These are phyloP conservation scores for Laupala kohalensis DNA, from an alignment of 1,140 invertebrate species.

Conservation along the genomic window DNA sequence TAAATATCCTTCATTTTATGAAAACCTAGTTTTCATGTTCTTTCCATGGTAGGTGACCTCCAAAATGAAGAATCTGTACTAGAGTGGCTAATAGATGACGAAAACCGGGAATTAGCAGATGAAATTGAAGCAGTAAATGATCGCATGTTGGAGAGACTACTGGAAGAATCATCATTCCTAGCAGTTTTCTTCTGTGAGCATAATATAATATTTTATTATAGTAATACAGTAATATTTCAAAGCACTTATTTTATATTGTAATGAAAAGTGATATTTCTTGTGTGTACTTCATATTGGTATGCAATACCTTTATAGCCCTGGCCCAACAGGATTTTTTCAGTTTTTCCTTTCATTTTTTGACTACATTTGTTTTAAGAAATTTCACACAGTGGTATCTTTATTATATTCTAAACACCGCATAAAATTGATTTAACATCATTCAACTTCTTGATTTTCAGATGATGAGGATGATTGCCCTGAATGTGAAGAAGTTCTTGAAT, in stretches of 20 bases:
- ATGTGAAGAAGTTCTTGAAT: conserved; percentile 75
- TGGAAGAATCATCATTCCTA: conserved; percentile 76
- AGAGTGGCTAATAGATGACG: conserved; percentile 88
- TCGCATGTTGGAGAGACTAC: conserved; percentile 74
- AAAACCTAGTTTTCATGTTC: too few relatives aligned
- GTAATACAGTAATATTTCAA: too few relatives aligned
- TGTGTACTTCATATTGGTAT: too few relatives aligned
- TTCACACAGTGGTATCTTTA: too few relatives aligned
- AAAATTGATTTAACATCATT: too few relatives aligned
- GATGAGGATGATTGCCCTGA: conserved; percentile 84
- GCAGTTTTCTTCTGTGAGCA: conserved; percentile 87
- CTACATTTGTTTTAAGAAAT: too few relatives aligned
- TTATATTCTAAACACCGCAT: too few relatives aligned
- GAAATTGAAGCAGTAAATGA: conserved; percentile 89
- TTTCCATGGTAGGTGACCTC: conserved; percentile 50
- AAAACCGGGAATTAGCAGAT: conserved; percentile 83
- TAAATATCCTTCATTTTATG: too few relatives aligned
- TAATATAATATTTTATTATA: too few relatives aligned
- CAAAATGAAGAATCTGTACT: conserved; percentile 82
- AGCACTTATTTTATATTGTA: neutral
- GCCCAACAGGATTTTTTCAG: too few relatives aligned
- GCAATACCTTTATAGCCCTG: too few relatives aligned
- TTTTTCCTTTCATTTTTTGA: too few relatives aligned
- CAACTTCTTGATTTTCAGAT: conserved; percentile 52
- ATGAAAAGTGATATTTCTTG: neutral